Evolutionary conservation across 2,113 vertebrate genomes (phyloP), one percentile per base, ranked within the genome.

Genomic region (Parotia lawesii): DNA sequence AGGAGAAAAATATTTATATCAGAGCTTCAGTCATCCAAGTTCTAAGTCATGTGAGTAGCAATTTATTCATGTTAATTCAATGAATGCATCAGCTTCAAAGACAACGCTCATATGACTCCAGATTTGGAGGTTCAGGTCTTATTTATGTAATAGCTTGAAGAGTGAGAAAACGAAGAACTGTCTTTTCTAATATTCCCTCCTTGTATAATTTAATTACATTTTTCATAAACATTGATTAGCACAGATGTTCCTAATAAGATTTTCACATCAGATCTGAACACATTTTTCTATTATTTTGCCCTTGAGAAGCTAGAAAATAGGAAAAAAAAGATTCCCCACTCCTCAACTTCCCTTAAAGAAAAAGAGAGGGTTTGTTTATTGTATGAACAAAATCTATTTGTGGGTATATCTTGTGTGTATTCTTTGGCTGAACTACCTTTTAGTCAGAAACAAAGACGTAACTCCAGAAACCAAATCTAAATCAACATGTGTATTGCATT

Each of bases 211-310:
- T 94, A 86, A 95, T 96, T 96, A 93, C 37, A 80, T 69, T 95
- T 93, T 96, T 93, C 64, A 84, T 85, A 96, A 94, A 90, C 73
- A 92, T 23, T 94, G 90, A 95, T 96, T 87, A 93, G 28, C 61
- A 94, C 93, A 96, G 90, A 96, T 96, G 93, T 91, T 93, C 56
- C 54, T 91, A 93, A 84, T 94, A 96, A 94, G 60, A 83, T 86
- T 94, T 96, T 95, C 65, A 89, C 66, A 87, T 93, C 76, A 92
- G 90, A 95, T 84, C 58, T 79, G 83, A 92, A 89, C 75, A 85
- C 19, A 31, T 75, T 89, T 94, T 89, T 84, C 65, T 85, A 42
- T 78, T 92, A 82, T 93, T 95, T 95, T 90, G 50, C 58, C 62
- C 73, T 85, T 93, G 86, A 93, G 53, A 92, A 81, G 19, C 42